Base-by-base conservation (phyloP, 2,113 vertebrate genomes). In the Cyprinodon tularosa region DNA sequence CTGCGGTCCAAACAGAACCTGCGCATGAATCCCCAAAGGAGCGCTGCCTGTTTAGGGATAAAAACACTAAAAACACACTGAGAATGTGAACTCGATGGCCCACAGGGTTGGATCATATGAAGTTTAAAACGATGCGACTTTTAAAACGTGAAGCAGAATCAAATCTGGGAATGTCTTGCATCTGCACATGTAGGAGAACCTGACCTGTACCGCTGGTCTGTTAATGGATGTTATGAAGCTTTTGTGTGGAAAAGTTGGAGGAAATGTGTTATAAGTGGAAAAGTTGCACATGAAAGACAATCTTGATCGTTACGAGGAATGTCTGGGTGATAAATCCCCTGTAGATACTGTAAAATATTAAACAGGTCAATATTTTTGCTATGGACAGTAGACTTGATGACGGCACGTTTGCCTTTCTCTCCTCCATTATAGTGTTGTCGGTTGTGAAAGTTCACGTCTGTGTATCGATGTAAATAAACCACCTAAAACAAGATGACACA, bases 321-420 rank as follows among this genome's bases (percentile, higher is more conserved):
- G 85, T 90, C 84, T 53, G 75, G 82, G 77, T 77, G 76, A 82
- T 73, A 82, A 71, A 77, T 80, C 73, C 86, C 40, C 73, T 95
- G 94, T 94, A 94, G 92, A 94, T 94, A 93, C 50, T 94, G 93
- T 95, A 94, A 89, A 79, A 93, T 92, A 94, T 84, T 57, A 86
- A 80, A 93, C 90, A 92, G 84, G 77, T 86, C 48, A 77, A 90
- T 94, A 93, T 94, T 94, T 95, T 94, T 95, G 84, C 93, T 92
- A 93, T 85, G 85, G n/a, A 62, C 40, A 45, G 69, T 92, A 91
- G 89, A 87, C 81, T 72, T 64, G 63, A 83, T 62, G 62, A 83
- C 80, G 4, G 80, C 68, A 53, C 68, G 84, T 78, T 83, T 84
- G 81, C 71, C 71, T 79, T 68, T 76, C 74, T 66, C 57, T 40